Conservation (phyloP, 2,113 vertebrate genomes). For the Pristiophorus japonicus region DNA sequence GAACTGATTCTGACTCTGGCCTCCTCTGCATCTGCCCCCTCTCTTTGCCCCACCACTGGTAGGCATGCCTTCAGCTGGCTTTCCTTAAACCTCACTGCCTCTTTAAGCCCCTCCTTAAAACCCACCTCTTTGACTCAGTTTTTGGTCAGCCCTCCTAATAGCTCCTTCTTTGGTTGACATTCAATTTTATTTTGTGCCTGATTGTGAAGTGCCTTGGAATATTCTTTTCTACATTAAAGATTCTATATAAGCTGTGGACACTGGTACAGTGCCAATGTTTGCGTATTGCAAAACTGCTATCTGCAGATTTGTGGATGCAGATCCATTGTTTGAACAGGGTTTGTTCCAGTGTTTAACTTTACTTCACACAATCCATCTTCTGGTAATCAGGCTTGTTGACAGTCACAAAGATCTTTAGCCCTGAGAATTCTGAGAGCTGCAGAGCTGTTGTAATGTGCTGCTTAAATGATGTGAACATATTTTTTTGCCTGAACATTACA, state of each 20-base stretch:
- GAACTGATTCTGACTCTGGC: no score
- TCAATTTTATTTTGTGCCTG: background rate
- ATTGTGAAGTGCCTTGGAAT: background rate
- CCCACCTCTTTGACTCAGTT: background rate
- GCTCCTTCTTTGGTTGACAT: background rate
- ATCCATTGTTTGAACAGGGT: background rate
- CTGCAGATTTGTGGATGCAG: background rate
- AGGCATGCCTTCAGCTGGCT: background rate
- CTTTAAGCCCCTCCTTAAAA: background rate
- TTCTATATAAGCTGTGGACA: background rate
- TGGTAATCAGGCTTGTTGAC: constrained; percentile 26
- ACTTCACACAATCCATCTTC: constrained; percentile 29
- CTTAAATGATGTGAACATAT: background rate
- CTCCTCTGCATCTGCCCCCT: no score
- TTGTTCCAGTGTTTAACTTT: background rate
- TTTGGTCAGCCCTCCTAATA: background rate
- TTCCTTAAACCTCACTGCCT: background rate
- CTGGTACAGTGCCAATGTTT: background rate
- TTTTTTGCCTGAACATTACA: background rate
- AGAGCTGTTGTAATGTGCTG: background rate
- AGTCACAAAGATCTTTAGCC: constrained; percentile 9
- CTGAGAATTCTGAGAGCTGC: background rate
- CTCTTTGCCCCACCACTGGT: background rate
- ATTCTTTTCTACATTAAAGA: background rate
- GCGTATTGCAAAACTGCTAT: background rate